Base-by-base conservation (phyloP, 1,140 invertebrate genomes). In the Hydropsyche tenuis region DNA sequence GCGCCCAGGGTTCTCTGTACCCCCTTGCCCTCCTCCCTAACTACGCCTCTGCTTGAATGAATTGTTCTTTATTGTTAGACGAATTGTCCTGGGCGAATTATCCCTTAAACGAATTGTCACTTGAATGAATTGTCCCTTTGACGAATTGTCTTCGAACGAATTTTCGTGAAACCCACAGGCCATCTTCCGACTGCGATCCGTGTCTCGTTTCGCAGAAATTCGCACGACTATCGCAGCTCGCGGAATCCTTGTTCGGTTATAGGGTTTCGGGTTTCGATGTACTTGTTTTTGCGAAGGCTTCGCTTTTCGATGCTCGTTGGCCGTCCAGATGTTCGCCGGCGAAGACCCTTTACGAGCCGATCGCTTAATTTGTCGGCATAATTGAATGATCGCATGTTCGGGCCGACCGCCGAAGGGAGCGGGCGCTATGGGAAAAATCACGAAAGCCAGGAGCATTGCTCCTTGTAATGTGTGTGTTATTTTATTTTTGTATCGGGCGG, bases 311-410 rank as follows among this genome's bases (percentile, higher is more conserved):
- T n/a, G 5, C 48, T 14, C n/a, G 14, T 51, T 51, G 48, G 20
- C 20, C 48, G n/a, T n/a, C 72, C 72, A 73, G 72, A 73, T 73
- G 72, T 73, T 73, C 72, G 45, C n/a, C 48, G n/a, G 64, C n/a
- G 27, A 23, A 25, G 9, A n/a, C 56, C n/a, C 23, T 69, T 73
- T 73, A 66, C 62, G 46, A 73, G 46, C 30, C 63, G 72, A 66
- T 56, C 72, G 64, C 64, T 73, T 73, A 73, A 73, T 73, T 73
- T 73, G 72, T 66, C 64, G 64, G 51, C 63, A 53, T 73, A 73
- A 73, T 73, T 73, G 72, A 73, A 73, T 68, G 64, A 73, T 73
- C 23, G 45, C 71, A 64, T 42, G 56, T 25, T 45, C 53, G 71
- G 20, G 22, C 22, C 27, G 37, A 69, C 14, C 16, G 64, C 22